Percentiles rank a stretch among this genome's conserved stretches.
Conservation (phyloP, 2,888 invertebrate genomes). For the Erebia epiphron region DNA sequence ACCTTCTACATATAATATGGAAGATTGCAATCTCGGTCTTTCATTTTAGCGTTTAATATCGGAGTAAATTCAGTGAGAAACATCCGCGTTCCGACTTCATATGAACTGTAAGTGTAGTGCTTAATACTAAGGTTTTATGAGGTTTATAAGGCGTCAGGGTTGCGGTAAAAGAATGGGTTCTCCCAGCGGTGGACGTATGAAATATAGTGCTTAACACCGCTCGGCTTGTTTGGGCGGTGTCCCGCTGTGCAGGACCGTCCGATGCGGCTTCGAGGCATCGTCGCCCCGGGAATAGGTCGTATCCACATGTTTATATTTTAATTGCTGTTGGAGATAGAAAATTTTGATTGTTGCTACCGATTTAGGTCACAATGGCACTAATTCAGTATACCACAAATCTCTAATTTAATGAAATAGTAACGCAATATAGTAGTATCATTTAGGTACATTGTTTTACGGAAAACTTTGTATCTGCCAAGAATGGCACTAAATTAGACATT, state of each 20-base stretch:
- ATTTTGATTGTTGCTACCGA: slow-evolving; percentile 12
- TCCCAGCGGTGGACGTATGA: slow-evolving; percentile 68
- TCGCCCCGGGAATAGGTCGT: slow-evolving; percentile 39
- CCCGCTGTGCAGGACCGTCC: slow-evolving; percentile 56
- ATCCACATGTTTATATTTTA: slow-evolving; percentile 17
- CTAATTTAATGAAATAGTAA: too few relatives aligned
- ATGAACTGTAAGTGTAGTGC: slow-evolving; percentile 45
- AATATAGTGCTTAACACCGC: slow-evolving; percentile 79
- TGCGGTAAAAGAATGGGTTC: slow-evolving; percentile 64
- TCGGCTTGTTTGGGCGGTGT: slow-evolving; percentile 62
- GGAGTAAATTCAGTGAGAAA: slow-evolving; percentile 10
- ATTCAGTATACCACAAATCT: not conserved
- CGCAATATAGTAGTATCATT: too few relatives aligned
- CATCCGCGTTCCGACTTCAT: slow-evolving; percentile 24
- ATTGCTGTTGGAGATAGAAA: slow-evolving; percentile 18
- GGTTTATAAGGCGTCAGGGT: slow-evolving; percentile 58
- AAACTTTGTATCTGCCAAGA: not conserved
- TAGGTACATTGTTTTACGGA: not conserved
- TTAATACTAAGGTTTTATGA: slow-evolving; percentile 66
- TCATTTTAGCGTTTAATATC: slow-evolving; percentile 14
- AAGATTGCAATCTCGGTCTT: slow-evolving; percentile 13
- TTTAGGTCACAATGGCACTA: not conserved
- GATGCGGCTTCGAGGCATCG: slow-evolving; percentile 39
- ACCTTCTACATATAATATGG: not conserved
- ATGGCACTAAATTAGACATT: too few relatives aligned